Evolutionary conservation across 2,888 invertebrate species (phyloP), one percentile per base, ranked within the genome.

Genomic region (Drosophila anomalata): DNA sequence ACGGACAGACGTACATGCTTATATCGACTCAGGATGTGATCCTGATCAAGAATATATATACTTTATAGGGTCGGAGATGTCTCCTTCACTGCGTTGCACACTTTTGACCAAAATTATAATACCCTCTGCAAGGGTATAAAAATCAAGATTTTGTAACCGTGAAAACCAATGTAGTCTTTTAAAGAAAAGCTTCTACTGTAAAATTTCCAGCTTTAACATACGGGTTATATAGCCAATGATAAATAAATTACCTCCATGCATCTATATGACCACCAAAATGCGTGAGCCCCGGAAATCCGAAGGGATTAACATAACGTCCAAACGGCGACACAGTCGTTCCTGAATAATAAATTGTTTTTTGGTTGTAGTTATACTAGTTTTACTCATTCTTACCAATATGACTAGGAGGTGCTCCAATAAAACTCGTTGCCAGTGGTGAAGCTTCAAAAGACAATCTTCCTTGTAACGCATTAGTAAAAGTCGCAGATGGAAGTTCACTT

Each of bases 241-340:
- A 8, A 5, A 4, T 36, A 6, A 39, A 8, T 87, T 92, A 94
- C 93, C 95, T 93, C 95, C 95, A 95, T 7, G 95, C 94, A 92
- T 95, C 95, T 60, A 93, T 77, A 17, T 92, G 85, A 91, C 90
- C 57, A 93, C 93, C 90, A 91, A 95, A 96, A 69, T 95, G 95
- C 36, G 96, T 94, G 77, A 96, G 93, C 22, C 94, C 94, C 84
- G 94, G 94, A 83, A 95, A 95, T 20, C 94, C 94, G 62, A 94
- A 94, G 50, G 94, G 94, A 59, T 95, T 94, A 60, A 95, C 95
- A 92, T 96, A 97, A 79, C 97, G 94, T 60, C 95, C 95, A 92
- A 96, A 97, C 54, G 96, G 96, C 65, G 96, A 96, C 89, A 96
- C 94, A 77, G 95, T 94, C 88, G 94, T 93, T 78, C 93, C 94